phyloP scores from a whole-genome alignment of 2,888 invertebrate species.

The Callimorpha dominula region DNA sequence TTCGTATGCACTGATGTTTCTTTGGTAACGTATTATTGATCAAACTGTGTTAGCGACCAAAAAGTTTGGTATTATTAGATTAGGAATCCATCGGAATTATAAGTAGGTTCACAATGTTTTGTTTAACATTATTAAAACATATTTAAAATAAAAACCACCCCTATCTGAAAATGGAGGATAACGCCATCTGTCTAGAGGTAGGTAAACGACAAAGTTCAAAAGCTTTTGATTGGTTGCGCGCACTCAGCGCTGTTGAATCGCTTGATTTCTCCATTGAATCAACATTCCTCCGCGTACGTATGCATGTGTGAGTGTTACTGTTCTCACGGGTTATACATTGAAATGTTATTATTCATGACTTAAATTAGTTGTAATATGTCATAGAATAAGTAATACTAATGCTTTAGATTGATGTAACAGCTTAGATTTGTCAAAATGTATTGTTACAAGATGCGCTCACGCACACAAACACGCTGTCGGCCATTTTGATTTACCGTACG shows the following conservation, averaged over 20 bases:
- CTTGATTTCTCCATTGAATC: slow-evolving; percentile 86
- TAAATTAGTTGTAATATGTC: slow-evolving; percentile 58
- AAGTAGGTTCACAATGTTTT: neutral
- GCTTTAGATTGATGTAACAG: slow-evolving; percentile 36
- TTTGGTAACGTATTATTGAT: slow-evolving; percentile 41
- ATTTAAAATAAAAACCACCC: slow-evolving; percentile 55
- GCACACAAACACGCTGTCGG: slow-evolving; percentile 77
- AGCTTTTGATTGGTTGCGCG: slow-evolving; percentile 77
- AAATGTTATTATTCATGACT: slow-evolving; percentile 61
- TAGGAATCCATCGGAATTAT: neutral
- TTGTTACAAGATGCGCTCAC: slow-evolving; percentile 74
- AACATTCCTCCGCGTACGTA: slow-evolving; percentile 85
- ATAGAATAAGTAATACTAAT: slow-evolving; percentile 43
- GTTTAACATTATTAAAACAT: neutral
- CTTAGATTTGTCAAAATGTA: slow-evolving; percentile 55
- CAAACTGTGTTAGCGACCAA: slow-evolving; percentile 25
- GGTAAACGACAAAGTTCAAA: slow-evolving; percentile 69
- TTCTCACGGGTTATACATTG: slow-evolving; percentile 74
- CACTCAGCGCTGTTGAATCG: slow-evolving; percentile 76
- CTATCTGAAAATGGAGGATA: slow-evolving; percentile 47
- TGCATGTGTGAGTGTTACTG: slow-evolving; percentile 76
- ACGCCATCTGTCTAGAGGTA: slow-evolving; percentile 75
- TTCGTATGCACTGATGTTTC: slow-evolving; percentile 6
- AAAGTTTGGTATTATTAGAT: neutral
- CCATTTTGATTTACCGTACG: slow-evolving; percentile 87